Conservation (phyloP, 1,140 invertebrate genomes). For the Periplaneta americana region DNA sequence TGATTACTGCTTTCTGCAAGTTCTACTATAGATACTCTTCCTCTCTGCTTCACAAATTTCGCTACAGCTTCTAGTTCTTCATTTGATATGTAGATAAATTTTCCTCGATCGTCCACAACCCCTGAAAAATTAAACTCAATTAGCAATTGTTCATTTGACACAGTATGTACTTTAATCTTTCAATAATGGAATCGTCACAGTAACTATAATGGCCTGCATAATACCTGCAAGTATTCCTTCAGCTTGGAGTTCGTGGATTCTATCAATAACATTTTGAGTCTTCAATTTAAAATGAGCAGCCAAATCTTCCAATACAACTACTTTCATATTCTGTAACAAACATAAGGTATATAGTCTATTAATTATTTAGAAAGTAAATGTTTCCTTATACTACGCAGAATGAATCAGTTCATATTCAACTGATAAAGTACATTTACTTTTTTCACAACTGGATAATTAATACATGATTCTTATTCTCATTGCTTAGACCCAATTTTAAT, state of each 20-base stretch:
- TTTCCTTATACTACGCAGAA: no score
- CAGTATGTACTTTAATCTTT: no score
- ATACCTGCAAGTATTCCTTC: conserved; percentile 66
- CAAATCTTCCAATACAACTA: conserved; percentile 92
- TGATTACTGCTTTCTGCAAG: conserved; percentile 91
- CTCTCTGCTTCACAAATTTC: conserved; percentile 93
- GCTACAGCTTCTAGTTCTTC: conserved; percentile 89
- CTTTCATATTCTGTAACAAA: conserved; percentile 70
- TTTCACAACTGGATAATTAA: no score
- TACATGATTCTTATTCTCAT: no score
- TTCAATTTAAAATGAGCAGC: conserved; percentile 90
- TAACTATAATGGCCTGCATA: no score
- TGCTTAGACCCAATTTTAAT: no score
- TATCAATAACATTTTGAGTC: conserved; percentile 79
- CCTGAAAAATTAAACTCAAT: conserved; percentile 51
- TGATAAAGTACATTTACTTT: no score
- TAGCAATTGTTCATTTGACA: no score
- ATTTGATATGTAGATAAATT: conserved; percentile 96
- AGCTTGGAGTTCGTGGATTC: conserved; percentile 79
- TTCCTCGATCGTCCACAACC: conserved; percentile 97
- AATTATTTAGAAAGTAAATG: no score
- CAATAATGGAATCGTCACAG: no score
- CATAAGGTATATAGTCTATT: no score
- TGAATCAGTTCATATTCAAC: no score
- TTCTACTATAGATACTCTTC: conserved; percentile 88